phyloP scores from a whole-genome alignment of 2,113 vertebrate genomes.

The Lichenostomus cassidix region DNA sequence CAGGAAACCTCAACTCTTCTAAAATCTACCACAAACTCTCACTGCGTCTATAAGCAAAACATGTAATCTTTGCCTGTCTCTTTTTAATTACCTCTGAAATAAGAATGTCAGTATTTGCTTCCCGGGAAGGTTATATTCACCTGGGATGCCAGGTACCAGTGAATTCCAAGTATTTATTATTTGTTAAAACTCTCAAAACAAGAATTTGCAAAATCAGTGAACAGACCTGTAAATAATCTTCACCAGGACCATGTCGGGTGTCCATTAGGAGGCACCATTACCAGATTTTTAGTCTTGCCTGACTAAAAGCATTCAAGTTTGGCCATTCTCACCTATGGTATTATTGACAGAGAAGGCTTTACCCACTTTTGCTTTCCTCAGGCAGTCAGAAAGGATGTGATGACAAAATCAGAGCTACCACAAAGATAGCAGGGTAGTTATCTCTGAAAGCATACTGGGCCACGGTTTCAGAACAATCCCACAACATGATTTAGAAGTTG shows the following conservation, averaged over 20 bases:
- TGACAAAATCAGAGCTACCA: slow-evolving; percentile 26
- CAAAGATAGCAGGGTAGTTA: slow-evolving; percentile 30
- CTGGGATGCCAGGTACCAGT: neutral
- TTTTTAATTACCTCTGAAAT: neutral
- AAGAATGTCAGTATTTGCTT: neutral
- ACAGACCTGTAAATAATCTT: neutral
- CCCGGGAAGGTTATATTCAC: neutral
- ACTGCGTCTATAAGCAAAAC: neutral
- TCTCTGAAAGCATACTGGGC: slow-evolving; percentile 5
- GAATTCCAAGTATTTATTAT: neutral
- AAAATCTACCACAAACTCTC: slow-evolving; percentile 1
- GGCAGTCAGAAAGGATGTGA: neutral
- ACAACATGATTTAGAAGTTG: slow-evolving; percentile 59
- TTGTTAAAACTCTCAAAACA: neutral
- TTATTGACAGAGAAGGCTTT: neutral
- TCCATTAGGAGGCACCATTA: neutral
- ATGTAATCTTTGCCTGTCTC: neutral
- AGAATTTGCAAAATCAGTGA: neutral
- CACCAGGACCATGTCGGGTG: neutral
- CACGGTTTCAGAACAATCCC: slow-evolving; percentile 16
- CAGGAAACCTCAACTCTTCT: slow-evolving; percentile 5
- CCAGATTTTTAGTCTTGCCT: neutral
- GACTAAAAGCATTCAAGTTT: rapidly evolving
- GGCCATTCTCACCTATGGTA: neutral
- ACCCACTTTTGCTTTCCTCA: neutral